Conservation (phyloP, 2,888 invertebrate species). For the Caenorhabditis plicata region DNA sequence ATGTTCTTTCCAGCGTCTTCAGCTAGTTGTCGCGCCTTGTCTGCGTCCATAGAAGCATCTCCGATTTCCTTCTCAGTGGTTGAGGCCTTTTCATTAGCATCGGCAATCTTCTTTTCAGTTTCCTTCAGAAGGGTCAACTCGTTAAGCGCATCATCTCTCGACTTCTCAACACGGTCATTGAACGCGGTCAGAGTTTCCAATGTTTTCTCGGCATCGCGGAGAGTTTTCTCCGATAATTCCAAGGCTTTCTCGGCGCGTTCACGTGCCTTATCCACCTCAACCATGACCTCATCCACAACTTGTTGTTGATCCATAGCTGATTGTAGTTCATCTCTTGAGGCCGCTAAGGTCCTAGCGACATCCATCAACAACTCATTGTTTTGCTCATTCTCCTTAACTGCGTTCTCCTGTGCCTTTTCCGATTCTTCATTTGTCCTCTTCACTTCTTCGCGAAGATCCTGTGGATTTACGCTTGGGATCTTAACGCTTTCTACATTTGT, state of each 20-base stretch:
- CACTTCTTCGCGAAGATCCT: slow-evolving; percentile 74
- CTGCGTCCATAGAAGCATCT: slow-evolving; percentile 40
- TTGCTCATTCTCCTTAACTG: slow-evolving; percentile 74
- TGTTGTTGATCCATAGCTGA: slow-evolving; percentile 75
- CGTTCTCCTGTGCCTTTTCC: slow-evolving; percentile 70
- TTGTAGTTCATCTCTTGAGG: slow-evolving; percentile 68
- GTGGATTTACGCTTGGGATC: slow-evolving; percentile 76
- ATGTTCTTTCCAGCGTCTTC: slow-evolving; percentile 42
- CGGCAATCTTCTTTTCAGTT: slow-evolving; percentile 76
- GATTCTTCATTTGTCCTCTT: slow-evolving; percentile 65
- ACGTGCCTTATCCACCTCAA: slow-evolving; percentile 75
- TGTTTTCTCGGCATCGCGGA: slow-evolving; percentile 80
- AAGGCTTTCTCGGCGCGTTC: slow-evolving; percentile 82
- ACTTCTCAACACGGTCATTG: slow-evolving; percentile 84
- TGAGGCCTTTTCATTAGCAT: slow-evolving; percentile 69
- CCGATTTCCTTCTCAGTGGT: slow-evolving; percentile 48
- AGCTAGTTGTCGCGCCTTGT: slow-evolving; percentile 31
- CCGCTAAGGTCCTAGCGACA: slow-evolving; percentile 73
- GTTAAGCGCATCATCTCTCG: slow-evolving; percentile 78
- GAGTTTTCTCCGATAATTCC: slow-evolving; percentile 79
- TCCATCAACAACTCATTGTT: slow-evolving; percentile 66
- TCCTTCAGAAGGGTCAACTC: slow-evolving; percentile 78
- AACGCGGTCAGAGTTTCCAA: slow-evolving; percentile 78
- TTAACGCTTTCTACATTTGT: slow-evolving; percentile 79
- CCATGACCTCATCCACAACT: slow-evolving; percentile 77